A percentile compares a stretch with the other conserved stretches of the same genome.
These are phyloP conservation scores for Artibeus jamaicensis DNA, from an alignment of 2,797 vertebrate genomes.

Conservation along the genomic window DNA sequence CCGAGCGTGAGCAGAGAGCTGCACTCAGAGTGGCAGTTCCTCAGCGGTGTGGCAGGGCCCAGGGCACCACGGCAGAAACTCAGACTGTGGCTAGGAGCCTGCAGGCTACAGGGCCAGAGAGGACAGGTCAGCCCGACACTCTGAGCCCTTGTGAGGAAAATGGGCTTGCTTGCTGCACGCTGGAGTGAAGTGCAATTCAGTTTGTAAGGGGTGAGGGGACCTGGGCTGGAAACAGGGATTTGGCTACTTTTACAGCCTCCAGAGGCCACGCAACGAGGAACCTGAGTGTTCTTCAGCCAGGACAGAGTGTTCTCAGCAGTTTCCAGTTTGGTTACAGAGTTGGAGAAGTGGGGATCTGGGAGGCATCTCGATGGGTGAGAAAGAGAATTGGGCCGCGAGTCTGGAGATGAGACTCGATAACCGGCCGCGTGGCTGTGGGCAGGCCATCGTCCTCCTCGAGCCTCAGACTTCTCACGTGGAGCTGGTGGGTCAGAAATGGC, in stretches of 20 bases:
- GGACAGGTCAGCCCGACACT: background rate
- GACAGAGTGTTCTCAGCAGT: background rate
- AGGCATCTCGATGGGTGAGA: background rate
- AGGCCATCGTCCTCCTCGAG: background rate
- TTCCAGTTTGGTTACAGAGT: background rate
- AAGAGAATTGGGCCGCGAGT: background rate
- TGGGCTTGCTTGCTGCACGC: background rate
- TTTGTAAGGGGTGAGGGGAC: background rate
- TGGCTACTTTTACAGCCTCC: background rate
- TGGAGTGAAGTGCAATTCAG: background rate
- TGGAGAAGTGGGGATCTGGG: background rate
- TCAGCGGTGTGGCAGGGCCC: background rate
- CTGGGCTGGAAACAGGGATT: background rate
- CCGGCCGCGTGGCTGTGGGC: background rate
- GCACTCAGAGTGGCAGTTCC: background rate
- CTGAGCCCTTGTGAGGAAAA: background rate
- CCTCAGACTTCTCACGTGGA: background rate
- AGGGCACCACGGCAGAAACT: accelerated
- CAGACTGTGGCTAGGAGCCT: background rate
- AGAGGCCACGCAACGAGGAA: background rate
- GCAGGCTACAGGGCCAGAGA: accelerated
- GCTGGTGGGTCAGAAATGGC: background rate
- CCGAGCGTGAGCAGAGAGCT: background rate
- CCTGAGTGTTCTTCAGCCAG: background rate
- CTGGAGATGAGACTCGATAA: background rate